Conservation (phyloP, 64 coral and sea anemone species). For the Pachyseris speciosa region DNA sequence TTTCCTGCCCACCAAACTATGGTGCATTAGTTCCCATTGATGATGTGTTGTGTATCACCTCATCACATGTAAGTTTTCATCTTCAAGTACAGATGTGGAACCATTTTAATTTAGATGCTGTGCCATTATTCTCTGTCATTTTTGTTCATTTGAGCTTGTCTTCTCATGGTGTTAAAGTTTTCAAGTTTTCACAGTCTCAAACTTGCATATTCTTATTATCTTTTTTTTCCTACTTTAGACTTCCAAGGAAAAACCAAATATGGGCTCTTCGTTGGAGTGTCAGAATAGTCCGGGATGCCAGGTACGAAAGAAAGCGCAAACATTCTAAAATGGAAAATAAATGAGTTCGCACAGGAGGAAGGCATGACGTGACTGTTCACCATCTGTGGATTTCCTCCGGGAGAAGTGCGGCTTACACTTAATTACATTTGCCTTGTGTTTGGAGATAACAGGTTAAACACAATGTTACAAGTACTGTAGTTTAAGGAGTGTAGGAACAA, state of each 20-base stretch:
- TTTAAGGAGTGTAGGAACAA: too few relatives aligned
- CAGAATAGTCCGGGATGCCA: background rate
- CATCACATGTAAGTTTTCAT: background rate
- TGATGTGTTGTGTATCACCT: slow-evolving; percentile 19
- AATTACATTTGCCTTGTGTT: too few relatives aligned
- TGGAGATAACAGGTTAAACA: too few relatives aligned
- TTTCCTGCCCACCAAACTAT: slow-evolving; percentile 41
- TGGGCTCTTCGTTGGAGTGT: background rate
- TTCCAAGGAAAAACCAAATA: background rate
- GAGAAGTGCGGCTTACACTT: too few relatives aligned
- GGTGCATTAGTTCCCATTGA: slow-evolving; percentile 11
- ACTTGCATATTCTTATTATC: background rate
- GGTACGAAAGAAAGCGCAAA: background rate
- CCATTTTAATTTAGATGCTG: background rate
- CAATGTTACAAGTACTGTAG: too few relatives aligned
- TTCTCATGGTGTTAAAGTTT: too few relatives aligned
- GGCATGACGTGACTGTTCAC: background rate
- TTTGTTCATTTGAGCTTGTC: too few relatives aligned
- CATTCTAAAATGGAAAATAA: background rate
- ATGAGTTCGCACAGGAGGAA: background rate
- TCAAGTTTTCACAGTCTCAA: background rate
- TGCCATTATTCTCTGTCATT: too few relatives aligned
- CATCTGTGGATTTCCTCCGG: background rate
- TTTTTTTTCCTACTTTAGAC: background rate
- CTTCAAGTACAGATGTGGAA: background rate